These are phyloP conservation scores for Girardinichthys multiradiatus DNA, from an alignment of 2,113 vertebrate species.

Conservation along the genomic window DNA sequence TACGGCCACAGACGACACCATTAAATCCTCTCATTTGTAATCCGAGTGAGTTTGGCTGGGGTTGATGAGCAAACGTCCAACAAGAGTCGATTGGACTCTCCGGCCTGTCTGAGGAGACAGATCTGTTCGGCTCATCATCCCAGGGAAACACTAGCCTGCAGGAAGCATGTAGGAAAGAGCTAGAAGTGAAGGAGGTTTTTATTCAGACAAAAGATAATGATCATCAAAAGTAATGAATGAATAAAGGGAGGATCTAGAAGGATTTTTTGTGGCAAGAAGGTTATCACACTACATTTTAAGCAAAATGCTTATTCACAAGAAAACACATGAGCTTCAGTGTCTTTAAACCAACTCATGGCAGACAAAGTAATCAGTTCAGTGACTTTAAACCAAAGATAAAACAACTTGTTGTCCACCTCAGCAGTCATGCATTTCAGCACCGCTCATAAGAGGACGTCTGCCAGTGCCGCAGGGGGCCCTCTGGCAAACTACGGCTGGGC, in stretches of 20 bases:
- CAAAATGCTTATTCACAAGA: background rate
- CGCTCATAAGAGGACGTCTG: constrained; percentile 35
- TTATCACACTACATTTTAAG: background rate
- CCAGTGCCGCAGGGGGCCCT: constrained; percentile 32
- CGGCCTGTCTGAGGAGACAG: constrained; percentile 56
- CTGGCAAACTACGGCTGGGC: constrained; percentile 38
- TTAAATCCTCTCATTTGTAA: constrained; percentile 70
- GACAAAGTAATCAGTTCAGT: constrained; percentile 26
- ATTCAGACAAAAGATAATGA: background rate
- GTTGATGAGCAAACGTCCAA: constrained; percentile 55
- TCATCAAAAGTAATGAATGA: background rate
- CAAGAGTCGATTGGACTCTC: constrained; percentile 59
- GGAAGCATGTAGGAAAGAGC: constrained; percentile 10
- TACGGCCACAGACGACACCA: constrained; percentile 56
- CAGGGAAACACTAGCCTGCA: constrained; percentile 6
- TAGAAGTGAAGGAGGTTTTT: background rate
- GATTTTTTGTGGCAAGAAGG: background rate
- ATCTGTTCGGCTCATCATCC: constrained; percentile 36
- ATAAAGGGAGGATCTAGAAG: background rate
- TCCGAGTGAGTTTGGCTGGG: constrained; percentile 57
- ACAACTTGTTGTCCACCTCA: constrained; percentile 29
- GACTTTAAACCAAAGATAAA: constrained; percentile 45
- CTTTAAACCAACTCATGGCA: constrained; percentile 21
- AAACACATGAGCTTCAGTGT: background rate
- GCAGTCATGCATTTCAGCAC: constrained; percentile 19